Percentiles rank a stretch among this genome's conserved stretches.
Evolutionary conservation across 2,888 invertebrate species (phyloP).

Genomic region (Horisme vitalbata): DNA sequence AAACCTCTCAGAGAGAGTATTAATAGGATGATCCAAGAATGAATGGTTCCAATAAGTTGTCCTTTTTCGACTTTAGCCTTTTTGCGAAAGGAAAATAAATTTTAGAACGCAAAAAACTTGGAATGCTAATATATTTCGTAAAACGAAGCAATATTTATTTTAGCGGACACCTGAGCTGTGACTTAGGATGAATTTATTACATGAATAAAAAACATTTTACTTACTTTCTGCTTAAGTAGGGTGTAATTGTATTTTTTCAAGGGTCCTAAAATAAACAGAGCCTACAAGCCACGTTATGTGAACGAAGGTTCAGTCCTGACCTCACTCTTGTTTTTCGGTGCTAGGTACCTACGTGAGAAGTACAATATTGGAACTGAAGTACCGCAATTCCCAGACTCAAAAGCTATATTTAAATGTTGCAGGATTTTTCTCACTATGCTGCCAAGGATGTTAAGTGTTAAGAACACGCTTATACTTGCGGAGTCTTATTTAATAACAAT

Average conservation of each 20-base stretch:
- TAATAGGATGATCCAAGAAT: conserved; percentile 72
- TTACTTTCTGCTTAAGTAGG: conserved; percentile 7
- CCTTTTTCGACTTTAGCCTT: conserved; percentile 51
- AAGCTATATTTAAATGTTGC: too few species aligned
- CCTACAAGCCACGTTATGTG: too few species aligned
- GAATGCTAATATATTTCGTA: conserved; percentile 16
- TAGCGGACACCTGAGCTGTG: conserved; percentile 22
- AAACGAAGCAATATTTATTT: conserved; percentile 24
- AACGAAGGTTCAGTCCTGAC: too few species aligned
- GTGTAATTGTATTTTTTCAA: not conserved
- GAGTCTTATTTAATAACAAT: too few species aligned
- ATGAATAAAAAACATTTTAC: conserved; percentile 14
- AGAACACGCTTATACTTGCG: too few species aligned
- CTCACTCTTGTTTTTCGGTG: too few species aligned
- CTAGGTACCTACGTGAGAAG: too few species aligned
- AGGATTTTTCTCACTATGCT: too few species aligned
- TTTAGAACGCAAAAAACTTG: conserved; percentile 21
- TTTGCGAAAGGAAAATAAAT: conserved; percentile 24
- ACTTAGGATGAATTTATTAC: conserved; percentile 23
- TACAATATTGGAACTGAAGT: too few species aligned
- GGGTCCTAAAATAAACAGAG: too few species aligned
- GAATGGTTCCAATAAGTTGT: conserved; percentile 69
- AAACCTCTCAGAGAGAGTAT: conserved; percentile 59
- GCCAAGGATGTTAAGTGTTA: too few species aligned
- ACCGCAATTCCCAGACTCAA: too few species aligned